Evolutionary conservation across 2,888 invertebrate species (phyloP).

Genomic region (Operophtera brumata): DNA sequence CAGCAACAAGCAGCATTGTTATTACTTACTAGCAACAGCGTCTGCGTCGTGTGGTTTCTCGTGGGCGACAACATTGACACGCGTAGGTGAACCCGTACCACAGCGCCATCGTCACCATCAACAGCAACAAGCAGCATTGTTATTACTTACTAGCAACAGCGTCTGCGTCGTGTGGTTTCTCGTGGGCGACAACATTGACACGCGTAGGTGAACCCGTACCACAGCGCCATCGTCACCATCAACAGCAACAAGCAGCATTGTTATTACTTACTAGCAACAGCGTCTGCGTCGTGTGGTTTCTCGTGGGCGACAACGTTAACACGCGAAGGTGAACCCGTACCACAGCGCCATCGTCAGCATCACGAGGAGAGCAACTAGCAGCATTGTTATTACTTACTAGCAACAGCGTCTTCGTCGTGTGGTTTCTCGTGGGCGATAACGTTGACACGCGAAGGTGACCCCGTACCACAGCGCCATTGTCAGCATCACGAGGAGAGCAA

Average conservation of each 20-base stretch:
- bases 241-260: slow-evolving; percentile 47
- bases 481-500: slow-evolving; percentile 46
- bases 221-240: slow-evolving; percentile 47
- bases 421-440: slow-evolving; percentile 39
- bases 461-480: slow-evolving; percentile 52
- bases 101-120: slow-evolving; percentile 46
- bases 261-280: slow-evolving; percentile 30
- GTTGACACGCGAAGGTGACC: slow-evolving; percentile 47
- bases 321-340: slow-evolving; percentile 51
- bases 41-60: slow-evolving; percentile 38
- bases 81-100: slow-evolving; percentile 53
- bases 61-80: slow-evolving; percentile 42
- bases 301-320: slow-evolving; percentile 41
- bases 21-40: slow-evolving; percentile 29
- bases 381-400: not conserved
- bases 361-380: slow-evolving; percentile 45
- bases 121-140: slow-evolving; percentile 46
- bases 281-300: slow-evolving; percentile 40
- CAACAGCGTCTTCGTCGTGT: slow-evolving; percentile 37
- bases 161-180: slow-evolving; percentile 39
- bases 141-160: slow-evolving; percentile 31
- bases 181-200: slow-evolving; percentile 44
- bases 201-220: slow-evolving; percentile 50
- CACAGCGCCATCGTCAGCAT: slow-evolving; percentile 50
- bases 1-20: slow-evolving; percentile 39